Conservation (phyloP, 2,888 invertebrate species). For the Athalia cordata region DNA sequence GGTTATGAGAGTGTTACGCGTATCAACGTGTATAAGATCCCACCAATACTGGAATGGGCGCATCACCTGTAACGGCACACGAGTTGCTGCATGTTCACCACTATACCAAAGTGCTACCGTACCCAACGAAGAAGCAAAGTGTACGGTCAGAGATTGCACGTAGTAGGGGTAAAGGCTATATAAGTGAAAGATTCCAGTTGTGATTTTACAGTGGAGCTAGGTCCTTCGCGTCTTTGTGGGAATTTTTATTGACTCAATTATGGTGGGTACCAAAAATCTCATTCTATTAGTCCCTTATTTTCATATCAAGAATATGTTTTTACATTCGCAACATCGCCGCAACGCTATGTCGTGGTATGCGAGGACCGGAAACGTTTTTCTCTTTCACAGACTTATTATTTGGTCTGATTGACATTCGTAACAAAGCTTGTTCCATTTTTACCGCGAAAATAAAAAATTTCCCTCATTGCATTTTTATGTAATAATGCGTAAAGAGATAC, state of each 20-base stretch:
- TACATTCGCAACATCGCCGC: neutral
- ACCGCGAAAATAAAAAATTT: neutral
- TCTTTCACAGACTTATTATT: neutral
- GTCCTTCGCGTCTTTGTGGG: conserved; percentile 59
- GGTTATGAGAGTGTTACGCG: conserved; percentile 27
- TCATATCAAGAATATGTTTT: neutral
- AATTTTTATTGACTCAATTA: conserved; percentile 53
- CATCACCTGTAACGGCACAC: conserved; percentile 29
- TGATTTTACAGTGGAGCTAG: conserved; percentile 67
- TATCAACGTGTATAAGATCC: neutral
- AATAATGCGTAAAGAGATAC: neutral
- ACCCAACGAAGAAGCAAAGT: conserved; percentile 23
- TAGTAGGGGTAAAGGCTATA: conserved; percentile 70
- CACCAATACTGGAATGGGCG: conserved; percentile 9
- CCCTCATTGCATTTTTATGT: neutral
- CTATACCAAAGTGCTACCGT: conserved; percentile 26
- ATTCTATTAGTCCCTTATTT: conserved; percentile 7
- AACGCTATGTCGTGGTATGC: no score
- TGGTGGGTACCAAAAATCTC: conserved; percentile 53
- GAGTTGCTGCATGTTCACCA: conserved; percentile 9
- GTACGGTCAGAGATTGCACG: conserved; percentile 14
- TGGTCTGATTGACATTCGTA: neutral
- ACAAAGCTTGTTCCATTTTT: neutral
- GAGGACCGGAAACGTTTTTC: neutral
- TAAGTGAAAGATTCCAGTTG: conserved; percentile 66